phyloP scores from a whole-genome alignment of 2,797 vertebrate species.

The Gallinago solitaria region DNA sequence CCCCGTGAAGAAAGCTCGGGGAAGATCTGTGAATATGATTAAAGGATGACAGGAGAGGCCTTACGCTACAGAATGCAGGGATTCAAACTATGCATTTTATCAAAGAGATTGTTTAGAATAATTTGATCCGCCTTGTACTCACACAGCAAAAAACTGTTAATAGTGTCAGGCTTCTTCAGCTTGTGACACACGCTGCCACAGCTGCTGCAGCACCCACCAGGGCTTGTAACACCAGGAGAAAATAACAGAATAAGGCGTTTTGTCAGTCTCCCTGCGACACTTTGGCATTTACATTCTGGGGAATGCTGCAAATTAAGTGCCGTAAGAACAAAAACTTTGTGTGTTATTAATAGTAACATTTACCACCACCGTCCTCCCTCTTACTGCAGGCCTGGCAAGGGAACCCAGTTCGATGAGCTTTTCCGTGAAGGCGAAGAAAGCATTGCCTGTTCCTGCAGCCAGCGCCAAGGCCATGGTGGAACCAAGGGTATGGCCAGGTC shows the following conservation, averaged over 20 bases:
- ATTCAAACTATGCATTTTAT: slow-evolving; percentile 29
- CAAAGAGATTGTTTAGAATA: slow-evolving; percentile 32
- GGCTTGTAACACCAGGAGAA: background rate
- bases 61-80: slow-evolving; percentile 3
- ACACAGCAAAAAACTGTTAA: background rate
- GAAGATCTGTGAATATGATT: slow-evolving; percentile 21
- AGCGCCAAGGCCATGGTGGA: accelerated
- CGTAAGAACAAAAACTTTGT: background rate
- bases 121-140: slow-evolving; percentile 20
- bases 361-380: background rate
- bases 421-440: background rate
- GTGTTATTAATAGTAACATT: background rate
- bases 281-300: background rate
- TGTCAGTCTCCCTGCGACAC: background rate
- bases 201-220: background rate
- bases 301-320: background rate
- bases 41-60: slow-evolving; percentile 38
- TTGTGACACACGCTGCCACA: background rate
- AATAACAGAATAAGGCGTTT: background rate
- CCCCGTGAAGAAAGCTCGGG: background rate
- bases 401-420: background rate
- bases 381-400: background rate
- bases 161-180: background rate
- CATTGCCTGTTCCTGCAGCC: background rate
- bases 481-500: background rate